Evolutionary conservation across 2,888 invertebrate species (phyloP).

Genomic region (Stratiomys singularior): DNA sequence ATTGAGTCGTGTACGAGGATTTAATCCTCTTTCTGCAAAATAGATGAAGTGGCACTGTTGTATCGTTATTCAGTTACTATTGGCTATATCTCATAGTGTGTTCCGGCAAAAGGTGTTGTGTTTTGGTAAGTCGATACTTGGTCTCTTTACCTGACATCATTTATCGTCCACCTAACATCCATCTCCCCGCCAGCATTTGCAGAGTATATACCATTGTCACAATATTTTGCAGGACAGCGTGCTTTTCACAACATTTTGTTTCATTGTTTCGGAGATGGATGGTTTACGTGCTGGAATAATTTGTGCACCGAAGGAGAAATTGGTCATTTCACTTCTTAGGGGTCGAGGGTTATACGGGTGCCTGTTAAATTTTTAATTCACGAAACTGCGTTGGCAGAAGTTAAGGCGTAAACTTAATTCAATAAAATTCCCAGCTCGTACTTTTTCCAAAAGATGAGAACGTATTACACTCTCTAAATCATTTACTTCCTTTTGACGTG

Average conservation of each 20-base stretch:
- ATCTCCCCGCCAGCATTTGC: not conserved
- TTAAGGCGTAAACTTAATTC: too few relatives aligned
- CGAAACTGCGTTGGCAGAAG: too few relatives aligned
- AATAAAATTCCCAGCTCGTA: too few relatives aligned
- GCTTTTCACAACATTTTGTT: not conserved
- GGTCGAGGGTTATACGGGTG: too few relatives aligned
- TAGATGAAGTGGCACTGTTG: conserved; percentile 4
- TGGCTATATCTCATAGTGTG: conserved; percentile 11
- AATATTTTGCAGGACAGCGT: conserved; percentile 1
- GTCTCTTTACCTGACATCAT: conserved; percentile 15
- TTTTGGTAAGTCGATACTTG: conserved; percentile 27
- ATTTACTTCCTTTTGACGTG: not conserved
- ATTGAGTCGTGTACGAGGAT: conserved; percentile 20
- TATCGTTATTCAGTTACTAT: conserved; percentile 21
- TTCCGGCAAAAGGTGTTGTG: conserved; percentile 12
- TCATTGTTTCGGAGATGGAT: too few relatives aligned
- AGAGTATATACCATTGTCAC: not conserved
- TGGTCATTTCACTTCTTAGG: too few relatives aligned
- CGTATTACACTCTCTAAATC: not conserved
- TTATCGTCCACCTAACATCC: not conserved
- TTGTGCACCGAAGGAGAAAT: too few relatives aligned
- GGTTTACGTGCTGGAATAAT: too few relatives aligned
- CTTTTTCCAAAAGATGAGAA: too few relatives aligned
- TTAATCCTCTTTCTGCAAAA: conserved; percentile 14
- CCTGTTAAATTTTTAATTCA: too few relatives aligned